Conservation (phyloP, 2,888 invertebrate genomes). For the Homarus gammarus region DNA sequence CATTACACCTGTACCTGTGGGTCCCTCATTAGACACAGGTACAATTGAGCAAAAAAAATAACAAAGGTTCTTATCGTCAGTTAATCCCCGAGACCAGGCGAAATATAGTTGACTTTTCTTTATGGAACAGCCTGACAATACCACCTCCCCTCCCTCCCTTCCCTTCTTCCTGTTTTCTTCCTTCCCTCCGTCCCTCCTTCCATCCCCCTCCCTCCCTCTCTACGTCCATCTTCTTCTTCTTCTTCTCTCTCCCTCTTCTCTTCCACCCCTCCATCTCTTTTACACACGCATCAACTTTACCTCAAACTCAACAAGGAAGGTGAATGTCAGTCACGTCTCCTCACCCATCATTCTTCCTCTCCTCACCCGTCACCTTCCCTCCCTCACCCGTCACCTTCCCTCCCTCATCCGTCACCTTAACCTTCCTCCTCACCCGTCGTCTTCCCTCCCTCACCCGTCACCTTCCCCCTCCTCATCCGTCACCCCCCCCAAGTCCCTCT, state of each 20-base stretch:
- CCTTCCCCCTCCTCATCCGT: no score
- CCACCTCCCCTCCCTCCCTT: neutral
- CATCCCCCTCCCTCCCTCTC: neutral
- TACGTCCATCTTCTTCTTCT: neutral
- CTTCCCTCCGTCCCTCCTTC: neutral
- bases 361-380: neutral
- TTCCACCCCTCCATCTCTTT: neutral
- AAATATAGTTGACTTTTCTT: no score
- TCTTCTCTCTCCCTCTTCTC: neutral
- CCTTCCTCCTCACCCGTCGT: neutral
- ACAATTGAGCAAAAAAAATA: no score
- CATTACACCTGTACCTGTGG: no score
- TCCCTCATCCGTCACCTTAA: neutral
- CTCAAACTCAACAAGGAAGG: no score
- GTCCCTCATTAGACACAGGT: no score
- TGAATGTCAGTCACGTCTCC: no score
- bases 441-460: conserved; percentile 5
- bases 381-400: neutral
- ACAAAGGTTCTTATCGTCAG: no score
- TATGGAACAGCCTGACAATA: no score
- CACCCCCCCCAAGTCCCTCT: no score
- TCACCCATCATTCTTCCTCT: neutral
- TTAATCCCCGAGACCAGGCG: no score
- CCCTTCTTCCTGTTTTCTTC: neutral
- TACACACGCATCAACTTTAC: no score